These are phyloP conservation scores for Crocuta crocuta DNA, from an alignment of 2,113 vertebrate genomes.

Conservation along the genomic window DNA sequence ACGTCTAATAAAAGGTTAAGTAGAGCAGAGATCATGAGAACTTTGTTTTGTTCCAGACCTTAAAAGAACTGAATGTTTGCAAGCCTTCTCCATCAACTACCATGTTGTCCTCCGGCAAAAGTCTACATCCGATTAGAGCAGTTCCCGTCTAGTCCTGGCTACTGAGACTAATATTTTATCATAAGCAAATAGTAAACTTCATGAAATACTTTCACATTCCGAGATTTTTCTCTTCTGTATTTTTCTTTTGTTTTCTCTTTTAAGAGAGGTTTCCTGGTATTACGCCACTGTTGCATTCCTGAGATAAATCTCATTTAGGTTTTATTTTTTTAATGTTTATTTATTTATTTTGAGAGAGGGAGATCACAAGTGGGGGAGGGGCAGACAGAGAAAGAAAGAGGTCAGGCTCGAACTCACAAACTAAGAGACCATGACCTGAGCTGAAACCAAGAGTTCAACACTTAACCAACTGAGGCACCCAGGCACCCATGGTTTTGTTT, in stretches of 20 bases:
- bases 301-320: not conserved
- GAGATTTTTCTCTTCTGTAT: not conserved
- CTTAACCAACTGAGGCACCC: too few relatives aligned
- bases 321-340: not conserved
- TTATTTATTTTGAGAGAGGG: too few relatives aligned
- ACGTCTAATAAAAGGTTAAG: not conserved
- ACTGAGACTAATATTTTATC: not conserved
- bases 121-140: not conserved
- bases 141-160: not conserved
- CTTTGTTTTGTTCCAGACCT: not conserved
- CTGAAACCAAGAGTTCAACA: too few relatives aligned
- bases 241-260: conserved; percentile 18
- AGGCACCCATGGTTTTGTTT: not conserved
- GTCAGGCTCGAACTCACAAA: too few relatives aligned
- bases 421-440: too few relatives aligned
- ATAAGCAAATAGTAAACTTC: conserved; percentile 24
- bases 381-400: too few relatives aligned
- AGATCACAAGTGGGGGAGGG: too few relatives aligned
- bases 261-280: not conserved
- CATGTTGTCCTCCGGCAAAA: not conserved
- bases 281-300: not conserved
- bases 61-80: not conserved
- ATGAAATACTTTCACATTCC: not conserved
- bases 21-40: not conserved
- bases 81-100: not conserved